These are phyloP conservation scores for Drosophila athabasca DNA, from an alignment of 1,140 invertebrate genomes.

Conservation along the genomic window DNA sequence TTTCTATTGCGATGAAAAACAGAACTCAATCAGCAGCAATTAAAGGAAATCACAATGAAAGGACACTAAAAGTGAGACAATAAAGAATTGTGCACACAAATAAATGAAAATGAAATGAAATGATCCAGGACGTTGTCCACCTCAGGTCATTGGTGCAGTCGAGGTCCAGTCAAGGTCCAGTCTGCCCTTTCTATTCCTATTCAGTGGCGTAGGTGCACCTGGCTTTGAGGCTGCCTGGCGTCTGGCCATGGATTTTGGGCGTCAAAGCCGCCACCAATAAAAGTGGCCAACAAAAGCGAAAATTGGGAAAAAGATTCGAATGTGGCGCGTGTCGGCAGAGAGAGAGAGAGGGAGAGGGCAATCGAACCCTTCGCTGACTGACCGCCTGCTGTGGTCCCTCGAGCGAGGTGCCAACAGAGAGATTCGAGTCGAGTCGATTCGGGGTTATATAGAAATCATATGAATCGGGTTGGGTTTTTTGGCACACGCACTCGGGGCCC, in stretches of 20 bases:
- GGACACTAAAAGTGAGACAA: slow-evolving; percentile 57
- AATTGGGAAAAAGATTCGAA: slow-evolving; percentile 51
- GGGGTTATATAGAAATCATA: slow-evolving; percentile 15
- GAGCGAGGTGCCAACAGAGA: slow-evolving; percentile 50
- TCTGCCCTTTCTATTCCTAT: neutral
- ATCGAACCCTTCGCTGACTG: slow-evolving; percentile 47
- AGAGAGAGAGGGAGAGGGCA: no score
- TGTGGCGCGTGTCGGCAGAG: slow-evolving; percentile 44
- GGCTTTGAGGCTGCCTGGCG: slow-evolving; percentile 37
- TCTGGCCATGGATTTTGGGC: slow-evolving; percentile 59
- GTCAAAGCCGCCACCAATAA: slow-evolving; percentile 67
- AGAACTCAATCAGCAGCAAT: slow-evolving; percentile 72
- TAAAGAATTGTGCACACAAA: slow-evolving; percentile 50
- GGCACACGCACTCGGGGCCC: slow-evolving; percentile 40
- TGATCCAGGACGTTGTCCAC: slow-evolving; percentile 43
- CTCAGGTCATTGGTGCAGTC: slow-evolving; percentile 6
- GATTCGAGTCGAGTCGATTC: neutral
- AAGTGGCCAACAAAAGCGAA: slow-evolving; percentile 60
- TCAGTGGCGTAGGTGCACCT: slow-evolving; percentile 28
- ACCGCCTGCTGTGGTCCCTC: slow-evolving; percentile 47
- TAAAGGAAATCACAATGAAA: slow-evolving; percentile 62
- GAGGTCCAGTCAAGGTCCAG: neutral
- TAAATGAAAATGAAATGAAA: slow-evolving; percentile 13
- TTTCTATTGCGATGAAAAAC: slow-evolving; percentile 31
- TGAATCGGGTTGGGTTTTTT: neutral